Conservation (phyloP, 2,888 invertebrate genomes). For the Cryptus viduatorius region DNA sequence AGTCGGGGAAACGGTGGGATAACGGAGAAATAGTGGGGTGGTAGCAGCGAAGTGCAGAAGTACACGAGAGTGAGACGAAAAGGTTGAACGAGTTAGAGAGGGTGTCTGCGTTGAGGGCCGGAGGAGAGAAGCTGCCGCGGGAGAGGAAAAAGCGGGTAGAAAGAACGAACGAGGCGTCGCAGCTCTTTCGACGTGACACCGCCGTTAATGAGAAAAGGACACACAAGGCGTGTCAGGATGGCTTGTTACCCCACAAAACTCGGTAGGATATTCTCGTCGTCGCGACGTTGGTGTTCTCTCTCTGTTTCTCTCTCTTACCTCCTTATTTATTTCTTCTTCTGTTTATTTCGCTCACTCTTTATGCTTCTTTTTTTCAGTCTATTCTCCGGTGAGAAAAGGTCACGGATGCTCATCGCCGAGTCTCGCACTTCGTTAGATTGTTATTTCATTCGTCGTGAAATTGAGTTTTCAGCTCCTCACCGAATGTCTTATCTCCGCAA, state of each 20-base stretch:
- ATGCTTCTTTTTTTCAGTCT: slow-evolving; percentile 23
- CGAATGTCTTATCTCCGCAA: background rate
- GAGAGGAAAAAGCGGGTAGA: slow-evolving; percentile 27
- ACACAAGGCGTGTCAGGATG: slow-evolving; percentile 46
- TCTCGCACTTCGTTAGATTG: background rate
- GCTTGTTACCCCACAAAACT: slow-evolving; percentile 45
- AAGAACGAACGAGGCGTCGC: slow-evolving; percentile 53
- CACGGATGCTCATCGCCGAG: slow-evolving; percentile 3
- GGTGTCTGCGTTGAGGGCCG: too few species aligned
- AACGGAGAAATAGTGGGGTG: slow-evolving; percentile 23
- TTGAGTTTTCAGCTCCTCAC: background rate
- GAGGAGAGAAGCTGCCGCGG: too few species aligned
- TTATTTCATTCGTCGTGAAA: background rate
- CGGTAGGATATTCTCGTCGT: slow-evolving; percentile 56
- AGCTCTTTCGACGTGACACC: slow-evolving; percentile 66
- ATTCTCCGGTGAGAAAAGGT: slow-evolving; percentile 32
- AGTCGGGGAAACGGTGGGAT: slow-evolving; percentile 31
- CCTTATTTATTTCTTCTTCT: slow-evolving; percentile 9
- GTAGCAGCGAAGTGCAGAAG: slow-evolving; percentile 15
- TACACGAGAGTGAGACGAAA: slow-evolving; percentile 56
- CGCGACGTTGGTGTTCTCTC: slow-evolving; percentile 26
- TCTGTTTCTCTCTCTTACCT: slow-evolving; percentile 4
- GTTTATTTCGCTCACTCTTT: background rate
- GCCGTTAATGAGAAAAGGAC: slow-evolving; percentile 79
- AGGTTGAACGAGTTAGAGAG: slow-evolving; percentile 21